phyloP scores from a whole-genome alignment of 2,888 invertebrate species.

The Cataglyphis cursor region DNA sequence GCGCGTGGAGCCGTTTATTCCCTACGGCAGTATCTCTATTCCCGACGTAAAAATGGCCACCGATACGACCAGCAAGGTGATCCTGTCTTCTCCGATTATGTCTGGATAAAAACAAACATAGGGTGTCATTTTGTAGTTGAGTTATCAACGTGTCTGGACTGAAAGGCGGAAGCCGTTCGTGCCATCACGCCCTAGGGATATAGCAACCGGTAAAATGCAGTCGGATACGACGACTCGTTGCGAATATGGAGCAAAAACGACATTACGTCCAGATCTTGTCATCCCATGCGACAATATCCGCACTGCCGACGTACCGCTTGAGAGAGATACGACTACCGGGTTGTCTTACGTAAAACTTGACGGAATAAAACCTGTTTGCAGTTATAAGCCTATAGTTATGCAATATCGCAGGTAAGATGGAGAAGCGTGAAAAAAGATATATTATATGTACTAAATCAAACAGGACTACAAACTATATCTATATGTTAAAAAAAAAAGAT shows the following conservation, averaged over 20 bases:
- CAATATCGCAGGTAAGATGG: slow-evolving; percentile 78
- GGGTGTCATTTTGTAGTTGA: slow-evolving; percentile 77
- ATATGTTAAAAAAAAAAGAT: not conserved
- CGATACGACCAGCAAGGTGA: slow-evolving; percentile 85
- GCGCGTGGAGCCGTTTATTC: slow-evolving; percentile 76
- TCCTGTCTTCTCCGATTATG: not conserved
- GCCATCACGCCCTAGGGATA: slow-evolving; percentile 78
- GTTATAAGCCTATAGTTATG: slow-evolving; percentile 80
- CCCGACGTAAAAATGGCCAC: slow-evolving; percentile 79
- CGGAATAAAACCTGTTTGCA: slow-evolving; percentile 74
- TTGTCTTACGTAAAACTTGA: slow-evolving; percentile 83
- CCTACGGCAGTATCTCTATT: slow-evolving; percentile 76
- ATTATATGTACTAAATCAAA: not conserved
- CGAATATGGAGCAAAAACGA: slow-evolving; percentile 81
- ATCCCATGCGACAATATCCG: slow-evolving; percentile 83
- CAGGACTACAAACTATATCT: not conserved
- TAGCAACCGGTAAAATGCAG: slow-evolving; percentile 81
- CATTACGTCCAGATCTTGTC: slow-evolving; percentile 73
- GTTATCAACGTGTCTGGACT: slow-evolving; percentile 81
- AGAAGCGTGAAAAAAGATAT: not conserved
- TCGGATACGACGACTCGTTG: slow-evolving; percentile 82
- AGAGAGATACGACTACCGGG: slow-evolving; percentile 80
- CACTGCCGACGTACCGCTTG: slow-evolving; percentile 78
- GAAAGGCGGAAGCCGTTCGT: slow-evolving; percentile 81
- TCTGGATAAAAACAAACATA: not conserved